Evolutionary conservation across 2,888 invertebrate genomes (phyloP).

Genomic region (Ephialtes manifestator): DNA sequence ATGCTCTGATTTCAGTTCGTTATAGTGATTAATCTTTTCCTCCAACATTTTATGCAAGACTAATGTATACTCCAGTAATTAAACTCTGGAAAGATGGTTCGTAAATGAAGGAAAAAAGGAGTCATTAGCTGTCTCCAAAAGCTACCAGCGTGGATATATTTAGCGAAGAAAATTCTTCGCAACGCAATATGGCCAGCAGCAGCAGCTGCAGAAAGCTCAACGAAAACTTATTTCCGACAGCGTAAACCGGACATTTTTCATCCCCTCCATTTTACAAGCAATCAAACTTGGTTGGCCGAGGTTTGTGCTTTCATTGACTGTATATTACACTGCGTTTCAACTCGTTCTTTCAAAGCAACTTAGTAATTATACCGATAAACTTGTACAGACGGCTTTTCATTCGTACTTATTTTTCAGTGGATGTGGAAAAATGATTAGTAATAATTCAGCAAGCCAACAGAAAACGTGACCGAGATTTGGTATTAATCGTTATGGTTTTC

Average conservation of each 20-base stretch:
- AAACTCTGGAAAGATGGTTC: constrained; percentile 25
- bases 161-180: neutral
- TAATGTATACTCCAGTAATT: neutral
- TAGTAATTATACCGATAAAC: constrained; percentile 45
- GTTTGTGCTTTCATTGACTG: constrained; percentile 28
- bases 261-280: constrained; percentile 34
- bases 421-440: too few species aligned
- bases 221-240: constrained; percentile 54
- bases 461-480: too few species aligned
- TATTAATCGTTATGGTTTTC: too few species aligned
- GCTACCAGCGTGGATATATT: constrained; percentile 33
- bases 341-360: constrained; percentile 36
- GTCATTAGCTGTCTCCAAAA: constrained; percentile 46
- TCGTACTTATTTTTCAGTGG: constrained; percentile 10
- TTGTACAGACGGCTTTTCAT: constrained; percentile 25
- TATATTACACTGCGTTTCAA: constrained; percentile 18
- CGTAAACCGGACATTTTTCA: constrained; percentile 16
- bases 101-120: constrained; percentile 47
- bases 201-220: constrained; percentile 16
- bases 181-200: constrained; percentile 31
- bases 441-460: too few species aligned
- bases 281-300: constrained; percentile 53
- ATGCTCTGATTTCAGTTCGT: constrained; percentile 5
- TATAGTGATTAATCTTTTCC: constrained; percentile 40
- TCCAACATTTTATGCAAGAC: constrained; percentile 5